Base-by-base conservation (phyloP, 2,888 invertebrate genomes). In the Argynnis bischoffii region DNA sequence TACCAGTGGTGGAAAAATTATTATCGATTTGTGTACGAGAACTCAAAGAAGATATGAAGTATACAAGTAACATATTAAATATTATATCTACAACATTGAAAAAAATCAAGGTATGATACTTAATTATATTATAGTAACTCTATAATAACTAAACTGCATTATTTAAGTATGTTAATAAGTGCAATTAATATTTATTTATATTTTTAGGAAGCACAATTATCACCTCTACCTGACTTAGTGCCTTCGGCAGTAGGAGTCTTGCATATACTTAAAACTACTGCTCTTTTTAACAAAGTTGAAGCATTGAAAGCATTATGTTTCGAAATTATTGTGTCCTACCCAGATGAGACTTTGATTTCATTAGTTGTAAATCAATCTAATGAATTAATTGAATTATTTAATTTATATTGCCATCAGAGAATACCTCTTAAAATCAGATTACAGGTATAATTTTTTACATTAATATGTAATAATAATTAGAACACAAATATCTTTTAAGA, bases 61-160 rank as follows among this genome's bases (percentile, higher is more conserved):
- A 80, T 73, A 76, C 81, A 50, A 71, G 77, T 21, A 76, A 77
- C 66, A 77, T 78, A 41, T 67, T 89, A 55, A 80, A 79, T 46
- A 77, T 87, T 16, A 76, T 89, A 18, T 67, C 74, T 55, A 71
- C 72, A n/a, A 75, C 89, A 48, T 63, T 87, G 46, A 79, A 78
- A 15, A 86, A 82, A 79, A 72, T 82, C 14, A 77, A 85, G 83
- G 91, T 91, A 81, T 48, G n/a, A 8, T 13, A 3, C 16, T n/a
- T 50, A 3, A n/a, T 11, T 41, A 41, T 41, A 41, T 41, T 41
- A 11, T 11, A 41, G 11, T 8, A 41, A 41, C 2, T 41, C 35
- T 41, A 11, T 41, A 41, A 41, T 1, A 35, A 35, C 35, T 41
- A 8, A 6, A 35, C 35, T 31, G 31, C 11, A 21, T 53, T 6